Percentiles rank a stretch among this genome's conserved stretches.
phyloP scores from a whole-genome alignment of 1,140 invertebrate species.

The Drosophila bipectinata region DNA sequence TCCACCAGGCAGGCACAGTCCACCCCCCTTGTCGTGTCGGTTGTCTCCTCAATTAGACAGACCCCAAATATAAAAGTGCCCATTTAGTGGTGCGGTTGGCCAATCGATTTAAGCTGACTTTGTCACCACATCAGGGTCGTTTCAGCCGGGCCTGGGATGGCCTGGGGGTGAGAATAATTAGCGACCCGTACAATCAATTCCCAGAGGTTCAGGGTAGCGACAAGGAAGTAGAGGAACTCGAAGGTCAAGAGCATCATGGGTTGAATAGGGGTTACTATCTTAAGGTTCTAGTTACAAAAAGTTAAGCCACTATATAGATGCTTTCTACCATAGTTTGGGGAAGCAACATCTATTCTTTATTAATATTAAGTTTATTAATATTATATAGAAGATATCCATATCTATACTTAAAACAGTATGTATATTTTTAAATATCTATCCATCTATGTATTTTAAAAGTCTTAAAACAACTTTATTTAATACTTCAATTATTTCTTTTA shows the following conservation, averaged over 20 bases:
- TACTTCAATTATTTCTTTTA: neutral
- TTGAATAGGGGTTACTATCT: too few relatives aligned
- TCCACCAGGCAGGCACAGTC: neutral
- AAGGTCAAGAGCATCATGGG: slow-evolving; percentile 8
- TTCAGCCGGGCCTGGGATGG: neutral
- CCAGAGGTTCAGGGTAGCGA: neutral
- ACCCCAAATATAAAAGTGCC: slow-evolving; percentile 8
- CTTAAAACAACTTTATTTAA: too few relatives aligned
- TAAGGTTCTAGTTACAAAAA: too few relatives aligned
- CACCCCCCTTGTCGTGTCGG: slow-evolving; percentile 1
- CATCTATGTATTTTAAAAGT: too few relatives aligned
- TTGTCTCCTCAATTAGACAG: slow-evolving; percentile 35
- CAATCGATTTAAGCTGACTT: slow-evolving; percentile 74
- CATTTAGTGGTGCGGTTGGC: neutral
- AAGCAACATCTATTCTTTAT: too few relatives aligned
- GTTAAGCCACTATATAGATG: too few relatives aligned
- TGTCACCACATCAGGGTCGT: slow-evolving; percentile 66
- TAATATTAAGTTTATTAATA: too few relatives aligned
- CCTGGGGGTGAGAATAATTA: slow-evolving; percentile 42
- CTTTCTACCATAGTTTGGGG: too few relatives aligned
- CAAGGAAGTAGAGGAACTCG: slow-evolving; percentile 29
- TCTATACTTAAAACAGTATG: too few relatives aligned
- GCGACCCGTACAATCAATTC: slow-evolving; percentile 61
- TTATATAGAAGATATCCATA: too few relatives aligned
- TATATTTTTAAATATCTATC: too few relatives aligned